These are phyloP conservation scores for Lepilemur septentrionalis DNA, from an alignment of 2,797 vertebrate species.

Conservation along the genomic window DNA sequence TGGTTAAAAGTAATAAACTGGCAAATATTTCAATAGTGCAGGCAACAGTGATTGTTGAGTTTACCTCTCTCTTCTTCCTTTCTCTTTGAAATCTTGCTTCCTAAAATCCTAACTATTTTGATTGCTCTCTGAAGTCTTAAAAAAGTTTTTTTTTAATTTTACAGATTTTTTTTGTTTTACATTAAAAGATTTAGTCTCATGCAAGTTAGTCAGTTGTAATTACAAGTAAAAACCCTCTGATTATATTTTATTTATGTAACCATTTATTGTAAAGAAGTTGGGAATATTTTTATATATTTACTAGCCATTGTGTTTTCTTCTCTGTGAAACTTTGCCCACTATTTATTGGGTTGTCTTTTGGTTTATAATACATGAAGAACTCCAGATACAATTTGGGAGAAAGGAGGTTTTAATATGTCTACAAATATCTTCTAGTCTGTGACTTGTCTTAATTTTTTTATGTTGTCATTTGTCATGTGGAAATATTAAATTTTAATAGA, in stretches of 20 bases:
- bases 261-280: not conserved
- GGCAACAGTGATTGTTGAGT: not conserved
- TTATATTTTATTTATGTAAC: not conserved
- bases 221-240: not conserved
- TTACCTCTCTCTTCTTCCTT: not conserved
- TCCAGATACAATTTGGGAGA: not conserved
- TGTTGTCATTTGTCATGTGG: not conserved
- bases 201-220: not conserved
- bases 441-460: slow-evolving; percentile 37
- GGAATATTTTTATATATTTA: not conserved
- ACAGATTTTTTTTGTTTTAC: not conserved
- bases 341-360: slow-evolving; percentile 41
- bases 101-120: not conserved
- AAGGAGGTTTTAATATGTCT: slow-evolving; percentile 27
- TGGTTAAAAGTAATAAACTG: not conserved
- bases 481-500: slow-evolving; percentile 43
- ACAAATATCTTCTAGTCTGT: slow-evolving; percentile 28
- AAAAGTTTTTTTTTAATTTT: not conserved
- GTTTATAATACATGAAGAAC: slow-evolving; percentile 23
- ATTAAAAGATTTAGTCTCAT: not conserved
- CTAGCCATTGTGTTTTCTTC: not conserved
- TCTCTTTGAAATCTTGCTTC: not conserved
- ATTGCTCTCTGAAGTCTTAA: not conserved
- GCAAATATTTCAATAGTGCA: not conserved
- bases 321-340: not conserved